phyloP scores from a whole-genome alignment of 1,140 invertebrate species.

The Chironomus striatipennis region DNA sequence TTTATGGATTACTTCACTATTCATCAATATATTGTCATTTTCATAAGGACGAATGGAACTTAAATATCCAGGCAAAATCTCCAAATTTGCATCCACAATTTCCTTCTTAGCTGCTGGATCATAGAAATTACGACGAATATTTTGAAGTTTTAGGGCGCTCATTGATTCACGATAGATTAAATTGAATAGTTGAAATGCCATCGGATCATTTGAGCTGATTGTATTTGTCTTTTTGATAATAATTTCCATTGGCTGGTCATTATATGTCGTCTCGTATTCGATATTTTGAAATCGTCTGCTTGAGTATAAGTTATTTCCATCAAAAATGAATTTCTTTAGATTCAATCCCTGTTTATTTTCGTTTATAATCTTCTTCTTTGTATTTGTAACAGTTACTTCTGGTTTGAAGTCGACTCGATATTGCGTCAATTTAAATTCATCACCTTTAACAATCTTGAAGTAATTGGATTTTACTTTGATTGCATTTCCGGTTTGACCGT shows the following conservation, averaged over 20 bases:
- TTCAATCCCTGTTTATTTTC: constrained; percentile 27
- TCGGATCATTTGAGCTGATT: constrained; percentile 24
- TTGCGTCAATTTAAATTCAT: neutral
- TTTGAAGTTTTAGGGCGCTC: constrained; percentile 50
- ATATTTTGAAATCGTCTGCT: constrained; percentile 30
- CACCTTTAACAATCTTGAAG: neutral
- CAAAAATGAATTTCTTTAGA: constrained; percentile 40
- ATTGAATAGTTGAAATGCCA: constrained; percentile 59
- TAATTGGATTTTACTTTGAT: neutral
- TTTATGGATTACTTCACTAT: constrained; percentile 68
- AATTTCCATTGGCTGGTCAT: constrained; percentile 38
- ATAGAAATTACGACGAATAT: constrained; percentile 71
- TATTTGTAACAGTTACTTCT: constrained; percentile 38
- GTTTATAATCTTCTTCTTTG: constrained; percentile 33
- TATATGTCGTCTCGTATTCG: constrained; percentile 31
- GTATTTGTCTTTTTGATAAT: constrained; percentile 16
- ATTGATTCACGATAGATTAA: constrained; percentile 64
- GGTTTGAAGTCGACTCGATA: constrained; percentile 75
- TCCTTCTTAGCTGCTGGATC: constrained; percentile 44
- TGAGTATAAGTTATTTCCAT: constrained; percentile 36
- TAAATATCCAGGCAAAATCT: constrained; percentile 56
- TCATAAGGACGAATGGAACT: constrained; percentile 77
- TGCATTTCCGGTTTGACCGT: too few species aligned
- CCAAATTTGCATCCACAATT: neutral
- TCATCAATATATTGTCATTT: constrained; percentile 54